Evolutionary conservation across 2,888 invertebrate species (phyloP), one percentile per base, ranked within the genome.

Genomic region (Boloria selene): DNA sequence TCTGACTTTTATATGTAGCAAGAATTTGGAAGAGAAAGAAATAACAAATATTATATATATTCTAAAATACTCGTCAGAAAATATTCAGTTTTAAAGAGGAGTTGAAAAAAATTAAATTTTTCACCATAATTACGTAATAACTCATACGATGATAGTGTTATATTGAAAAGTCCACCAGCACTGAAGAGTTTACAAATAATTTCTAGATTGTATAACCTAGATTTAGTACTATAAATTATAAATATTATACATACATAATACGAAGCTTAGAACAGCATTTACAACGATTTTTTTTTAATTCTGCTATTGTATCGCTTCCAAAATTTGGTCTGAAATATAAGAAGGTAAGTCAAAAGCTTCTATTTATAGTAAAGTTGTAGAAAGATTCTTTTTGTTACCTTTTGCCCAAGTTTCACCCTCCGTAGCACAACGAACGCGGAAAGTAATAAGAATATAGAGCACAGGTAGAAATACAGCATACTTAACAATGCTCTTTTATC

Each of bases 391-490:
- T 13, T 4, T 7, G 49, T 60, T 60, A 84, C 85, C 82, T 84
- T 85, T 13, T 77, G 75, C 55, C 77, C 75, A 53, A 74, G 70
- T 67, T 76, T 87, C 62, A 81, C 68, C 73, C 77, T 82, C 72
- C 82, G 87, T 68, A 84, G 73, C 49, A 85, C 83, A 26, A 85
- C 65, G 63, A 83, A 75, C 18, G 81, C 80, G 2, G 79, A 79
- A 16, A 87, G 71, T 56, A 86, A 74, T 44, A 85, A 65, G 71
- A 85, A 84, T 60, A 81, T 78, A 0, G 87, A 84, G 18, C 83
- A 82, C 17, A 86, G 72, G 70, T 84, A 90, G 67, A 79, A 87
- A 61, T 82, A 77, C 51, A 85, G 72, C 86, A 88, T 90, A 22
- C 14, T 73, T 70, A 72, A 61, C 70, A 70, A 79, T 81, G 75